Base-by-base conservation (phyloP, 2,113 vertebrate genomes). In the Mola mola region DNA sequence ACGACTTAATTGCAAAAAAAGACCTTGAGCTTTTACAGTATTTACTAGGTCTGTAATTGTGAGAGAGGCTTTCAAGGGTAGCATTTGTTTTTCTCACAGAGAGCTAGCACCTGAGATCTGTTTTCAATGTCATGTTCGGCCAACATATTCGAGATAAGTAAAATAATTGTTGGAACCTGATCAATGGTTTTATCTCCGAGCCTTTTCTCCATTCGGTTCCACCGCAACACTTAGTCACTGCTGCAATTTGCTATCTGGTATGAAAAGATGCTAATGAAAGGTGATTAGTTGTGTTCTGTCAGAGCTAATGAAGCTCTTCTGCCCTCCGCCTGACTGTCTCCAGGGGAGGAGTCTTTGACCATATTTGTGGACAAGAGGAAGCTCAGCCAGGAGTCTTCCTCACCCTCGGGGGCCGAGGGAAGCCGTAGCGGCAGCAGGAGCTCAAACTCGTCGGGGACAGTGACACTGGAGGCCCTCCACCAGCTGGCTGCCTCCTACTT, bases 331-430 rank as follows among this genome's bases (percentile, higher is more conserved):
- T 57, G 22, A 62, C 69, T 81, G 63, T 69, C 55, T 71, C 57
- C 90, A 94, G 93, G 93, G 37, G 93, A 94, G 72, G 93, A 94
- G 84, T 92, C 93, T 64, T 60, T 94, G 84, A 94, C 92, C 19
- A 92, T 94, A 75, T 94, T 94, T 63, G 90, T 94, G 87, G 92
- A 94, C 84, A 93, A 94, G 74, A 85, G 89, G 76, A 93, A 91
- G 78, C 86, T 94, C 31, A 90, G 81, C 51, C 79, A 86, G 49
- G 85, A 92, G 50, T 81, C 81, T 22, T 70, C 82, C 21, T 72
- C 80, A 2, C 21, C 76, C 3, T 17, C 70, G 1, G 79, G 60
- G 9, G 46, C 36, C 1, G 70, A 86, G 21, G 53, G 50, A 48
- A 21, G 51, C 40, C 49, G 38, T 1, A 11, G 42, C 55, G 29